Evolutionary conservation across 2,888 invertebrate species (phyloP).

Genomic region (Selenia dentaria): DNA sequence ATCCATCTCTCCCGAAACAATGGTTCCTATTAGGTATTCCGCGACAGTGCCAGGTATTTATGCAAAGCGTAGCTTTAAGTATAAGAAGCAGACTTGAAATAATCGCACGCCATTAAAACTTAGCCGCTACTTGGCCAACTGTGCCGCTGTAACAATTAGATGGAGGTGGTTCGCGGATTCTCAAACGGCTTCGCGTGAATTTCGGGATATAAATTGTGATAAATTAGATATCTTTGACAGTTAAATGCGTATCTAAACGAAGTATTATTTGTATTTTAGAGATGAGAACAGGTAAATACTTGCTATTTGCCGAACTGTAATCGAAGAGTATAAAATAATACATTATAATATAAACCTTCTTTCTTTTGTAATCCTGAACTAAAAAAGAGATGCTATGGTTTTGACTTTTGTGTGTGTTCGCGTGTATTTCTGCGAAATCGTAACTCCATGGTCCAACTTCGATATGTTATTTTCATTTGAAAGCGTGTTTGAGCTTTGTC

Average conservation of each 20-base stretch:
- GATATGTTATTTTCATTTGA: too few relatives aligned
- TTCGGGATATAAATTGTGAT: neutral
- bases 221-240: neutral
- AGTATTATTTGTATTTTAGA: neutral
- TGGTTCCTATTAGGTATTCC: slow-evolving; percentile 18
- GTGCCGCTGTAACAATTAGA: neutral
- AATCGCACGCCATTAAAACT: slow-evolving; percentile 34
- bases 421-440: too few relatives aligned
- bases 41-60: slow-evolving; percentile 26
- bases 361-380: too few relatives aligned
- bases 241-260: neutral
- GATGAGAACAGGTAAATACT: neutral
- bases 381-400: too few relatives aligned
- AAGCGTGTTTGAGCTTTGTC: too few relatives aligned
- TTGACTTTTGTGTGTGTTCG: too few relatives aligned
- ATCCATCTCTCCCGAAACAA: slow-evolving; percentile 9
- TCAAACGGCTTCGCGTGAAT: neutral
- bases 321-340: too few relatives aligned
- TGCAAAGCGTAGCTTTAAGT: slow-evolving; percentile 28
- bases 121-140: slow-evolving; percentile 8
- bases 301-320: too few relatives aligned
- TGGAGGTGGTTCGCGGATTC: neutral
- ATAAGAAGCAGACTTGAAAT: slow-evolving; percentile 24
- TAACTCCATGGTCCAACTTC: too few relatives aligned
- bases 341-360: too few relatives aligned